These are phyloP conservation scores for Epirrhoe tristata DNA, from an alignment of 2,888 invertebrate genomes.

Conservation along the genomic window DNA sequence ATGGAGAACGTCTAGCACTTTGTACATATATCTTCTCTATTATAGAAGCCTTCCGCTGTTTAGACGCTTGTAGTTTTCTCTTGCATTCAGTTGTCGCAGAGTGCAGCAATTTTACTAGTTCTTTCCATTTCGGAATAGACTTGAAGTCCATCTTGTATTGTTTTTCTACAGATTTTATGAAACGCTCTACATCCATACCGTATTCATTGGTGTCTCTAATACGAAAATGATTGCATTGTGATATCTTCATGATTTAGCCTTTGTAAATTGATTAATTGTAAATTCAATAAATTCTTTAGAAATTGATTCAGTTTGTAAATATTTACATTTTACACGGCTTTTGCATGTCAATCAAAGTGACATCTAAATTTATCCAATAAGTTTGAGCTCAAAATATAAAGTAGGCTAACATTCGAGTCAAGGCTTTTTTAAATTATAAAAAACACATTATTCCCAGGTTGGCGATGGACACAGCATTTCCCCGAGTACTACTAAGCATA, in stretches of 20 bases:
- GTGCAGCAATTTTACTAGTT: slow-evolving; percentile 61
- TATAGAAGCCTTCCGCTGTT: slow-evolving; percentile 61
- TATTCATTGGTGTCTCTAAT: slow-evolving; percentile 57
- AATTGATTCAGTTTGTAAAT: slow-evolving; percentile 3
- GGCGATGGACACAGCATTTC: slow-evolving; percentile 77
- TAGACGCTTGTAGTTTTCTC: slow-evolving; percentile 58
- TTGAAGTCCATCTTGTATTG: slow-evolving; percentile 63
- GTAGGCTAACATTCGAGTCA: not conserved
- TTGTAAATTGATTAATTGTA: slow-evolving; percentile 10
- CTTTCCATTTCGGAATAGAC: slow-evolving; percentile 61
- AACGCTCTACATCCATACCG: slow-evolving; percentile 56
- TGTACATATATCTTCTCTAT: slow-evolving; percentile 66
- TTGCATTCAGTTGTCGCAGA: slow-evolving; percentile 55
- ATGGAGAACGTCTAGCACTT: slow-evolving; percentile 64
- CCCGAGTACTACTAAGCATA: slow-evolving; percentile 77
- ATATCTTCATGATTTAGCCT: slow-evolving; percentile 45
- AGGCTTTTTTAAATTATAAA: not conserved
- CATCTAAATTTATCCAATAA: not conserved
- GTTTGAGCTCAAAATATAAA: not conserved
- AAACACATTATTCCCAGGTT: slow-evolving; percentile 50
- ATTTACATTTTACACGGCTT: slow-evolving; percentile 14
- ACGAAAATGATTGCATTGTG: slow-evolving; percentile 61
- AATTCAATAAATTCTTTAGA: slow-evolving; percentile 8
- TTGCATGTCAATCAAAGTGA: slow-evolving; percentile 2
- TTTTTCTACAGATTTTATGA: slow-evolving; percentile 63